Base-by-base conservation (phyloP, 2,797 vertebrate genomes). In the Gymnodraco acuticeps region DNA sequence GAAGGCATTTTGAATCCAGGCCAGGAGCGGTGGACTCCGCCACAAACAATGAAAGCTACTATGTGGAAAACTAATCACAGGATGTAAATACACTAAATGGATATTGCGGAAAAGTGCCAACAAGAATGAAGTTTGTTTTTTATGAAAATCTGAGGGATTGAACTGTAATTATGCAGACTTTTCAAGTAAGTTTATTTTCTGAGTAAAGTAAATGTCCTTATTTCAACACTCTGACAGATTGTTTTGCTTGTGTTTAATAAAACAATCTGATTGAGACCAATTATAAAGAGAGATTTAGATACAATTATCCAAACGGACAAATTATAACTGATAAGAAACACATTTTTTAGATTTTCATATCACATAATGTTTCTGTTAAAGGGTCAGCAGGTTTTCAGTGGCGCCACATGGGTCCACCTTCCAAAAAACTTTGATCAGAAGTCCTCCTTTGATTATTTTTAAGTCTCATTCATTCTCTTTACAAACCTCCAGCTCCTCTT, bases 331-430 rank as follows among this genome's bases (percentile, higher is more conserved):
- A 75, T 38, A 67, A 60, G 52, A 81, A 62, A 67, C 41, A 61
- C 46, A 43, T 65, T 66, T 68, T 70, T 38, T 73, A 41, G 68
- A 77, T 75, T 62, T 73, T 64, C 42, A 53, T 38, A 56, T 81
- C 68, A 67, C 56, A 77, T 45, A 59, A 23, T 70, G 76, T 77
- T 85, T 80, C 41, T 69, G 15, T 71, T 52, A 19, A 38, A 50
- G 15, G 50, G 20, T 75, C 48, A 14, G 43, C 9, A 13, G 45
- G 14, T 42, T 46, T 63, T 65, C 3, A 0, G 4, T 19, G 63
- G 52, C 42, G 19, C 50, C 70, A 20, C 73, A 45, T 23, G 55
- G 27, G 15, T 62, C 48, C 19, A 54, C 50, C 77, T 48, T 64
- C 62, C 64, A 38, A 42, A 23, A 45, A 17, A 73, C 47, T 69